Evolutionary conservation across 2,797 vertebrate species (phyloP), one percentile per base, ranked within the genome.

Genomic region (Microtus obscurus): DNA sequence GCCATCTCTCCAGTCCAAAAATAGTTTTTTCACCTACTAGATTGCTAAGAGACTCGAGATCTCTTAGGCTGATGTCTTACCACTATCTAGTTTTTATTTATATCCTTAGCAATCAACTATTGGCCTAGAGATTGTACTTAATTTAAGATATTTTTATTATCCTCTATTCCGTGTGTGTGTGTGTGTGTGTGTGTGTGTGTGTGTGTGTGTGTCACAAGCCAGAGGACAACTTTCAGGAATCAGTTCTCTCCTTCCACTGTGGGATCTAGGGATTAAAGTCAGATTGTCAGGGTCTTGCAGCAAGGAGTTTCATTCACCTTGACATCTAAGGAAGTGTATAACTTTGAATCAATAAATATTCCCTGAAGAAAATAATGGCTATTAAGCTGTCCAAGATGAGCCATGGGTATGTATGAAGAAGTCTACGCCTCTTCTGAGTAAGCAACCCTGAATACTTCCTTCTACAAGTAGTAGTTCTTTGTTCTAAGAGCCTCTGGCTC

Each of bases 281-380:
- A 56, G 48, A 73, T 51, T 71, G 48, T 73, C 23, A 73, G 45
- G 48, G 25, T 29, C 25, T 13, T 87, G 48, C 83, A 71, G 23
- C 7, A 10, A 86, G 34, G 27, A 23, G 8, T 87, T 87, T 87
- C 17, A 37, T 67, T 16, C 23, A 37, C 45, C 8, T 25, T 53
- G 8, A 37, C 23, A 56, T 2, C 48, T 11, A 78, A 53, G 65
- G 69, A 53, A 71, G 23, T 53, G 11, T 53, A 25, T 71, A 56
- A 53, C 51, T 53, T 25, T 95, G 65, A 91, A 63, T 89, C 71
- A 95, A 31, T 81, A 74, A 80, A 51, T 93, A 79, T 89, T 95
- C 88, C 48, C 73, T 91, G 74, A 87, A 88, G 45, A 67, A 94
- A 76, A 51, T 2, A 90, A 94, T 56, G 8, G 34, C 87, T 77